Conservation (phyloP, 1,140 invertebrate genomes). For the Heliothis subflexa region DNA sequence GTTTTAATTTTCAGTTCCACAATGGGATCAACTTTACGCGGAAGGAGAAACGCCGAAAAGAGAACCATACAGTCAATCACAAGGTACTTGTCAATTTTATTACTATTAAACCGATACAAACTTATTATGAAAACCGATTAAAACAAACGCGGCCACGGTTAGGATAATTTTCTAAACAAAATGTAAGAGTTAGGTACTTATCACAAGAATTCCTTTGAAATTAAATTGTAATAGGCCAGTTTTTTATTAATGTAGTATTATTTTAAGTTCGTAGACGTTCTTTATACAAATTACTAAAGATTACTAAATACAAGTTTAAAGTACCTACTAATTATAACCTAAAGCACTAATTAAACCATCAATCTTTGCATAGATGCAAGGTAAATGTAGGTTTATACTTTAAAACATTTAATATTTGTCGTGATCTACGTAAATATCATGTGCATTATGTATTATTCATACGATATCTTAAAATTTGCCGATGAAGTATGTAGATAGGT, state of each 20-base stretch:
- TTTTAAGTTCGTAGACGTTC: no score
- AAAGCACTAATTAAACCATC: no score
- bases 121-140: not conserved
- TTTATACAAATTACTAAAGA: no score
- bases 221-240: no score
- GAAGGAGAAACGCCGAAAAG: constrained; percentile 65
- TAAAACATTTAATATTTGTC: constrained; percentile 11
- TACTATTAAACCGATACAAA: not conserved
- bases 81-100: constrained; percentile 62
- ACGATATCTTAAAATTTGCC: constrained; percentile 12
- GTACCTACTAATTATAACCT: not conserved
- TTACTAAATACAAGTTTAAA: not conserved
- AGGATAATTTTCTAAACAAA: no score
- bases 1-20: constrained; percentile 69
- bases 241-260: no score
- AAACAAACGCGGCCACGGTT: not conserved
- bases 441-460: constrained; percentile 24
- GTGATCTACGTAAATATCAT: not conserved
- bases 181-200: no score
- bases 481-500: not conserved
- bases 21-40: constrained; percentile 69
- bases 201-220: no score
- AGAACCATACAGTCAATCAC: constrained; percentile 61
- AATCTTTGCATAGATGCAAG: constrained; percentile 12
- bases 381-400: not conserved